These are phyloP conservation scores for Atta texana DNA, from an alignment of 1,140 invertebrate species.

Conservation along the genomic window DNA sequence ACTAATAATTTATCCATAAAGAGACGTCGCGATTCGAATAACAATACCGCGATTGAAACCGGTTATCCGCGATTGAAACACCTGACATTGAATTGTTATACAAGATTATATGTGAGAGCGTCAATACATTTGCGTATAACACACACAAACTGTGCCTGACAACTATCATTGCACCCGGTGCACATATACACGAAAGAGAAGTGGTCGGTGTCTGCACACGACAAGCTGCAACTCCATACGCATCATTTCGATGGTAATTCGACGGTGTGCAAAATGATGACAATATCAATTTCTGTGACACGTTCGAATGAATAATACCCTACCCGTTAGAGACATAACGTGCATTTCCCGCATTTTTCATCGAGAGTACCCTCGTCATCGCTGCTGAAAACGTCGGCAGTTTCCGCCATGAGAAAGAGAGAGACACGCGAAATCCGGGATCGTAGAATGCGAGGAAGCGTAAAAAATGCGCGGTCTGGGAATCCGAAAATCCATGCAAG, in stretches of 20 bases:
- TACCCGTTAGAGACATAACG: slow-evolving; percentile 30
- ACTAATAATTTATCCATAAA: slow-evolving; percentile 24
- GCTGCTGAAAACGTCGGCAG: not conserved
- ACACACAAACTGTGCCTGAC: slow-evolving; percentile 2
- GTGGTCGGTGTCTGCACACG: slow-evolving; percentile 67
- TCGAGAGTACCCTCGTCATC: slow-evolving; percentile 31
- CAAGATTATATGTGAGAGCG: not conserved
- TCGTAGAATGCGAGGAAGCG: not conserved
- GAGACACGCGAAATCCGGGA: not conserved
- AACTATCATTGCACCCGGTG: not conserved
- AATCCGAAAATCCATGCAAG: slow-evolving; percentile 3
- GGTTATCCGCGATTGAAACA: slow-evolving; percentile 17
- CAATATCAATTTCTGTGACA: slow-evolving; percentile 46
- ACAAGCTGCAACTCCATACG: slow-evolving; percentile 69
- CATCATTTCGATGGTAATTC: slow-evolving; percentile 54
- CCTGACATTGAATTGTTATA: slow-evolving; percentile 43
- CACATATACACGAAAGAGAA: slow-evolving; percentile 55
- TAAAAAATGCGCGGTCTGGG: not conserved
- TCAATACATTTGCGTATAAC: slow-evolving; percentile 8
- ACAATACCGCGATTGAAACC: slow-evolving; percentile 27
- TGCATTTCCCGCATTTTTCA: slow-evolving; percentile 28
- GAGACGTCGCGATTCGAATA: not conserved
- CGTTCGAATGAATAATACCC: slow-evolving; percentile 44
- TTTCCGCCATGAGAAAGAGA: not conserved
- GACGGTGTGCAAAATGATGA: slow-evolving; percentile 53